Conservation (phyloP, 2,113 vertebrate genomes). For the Malurus cyaneus region DNA sequence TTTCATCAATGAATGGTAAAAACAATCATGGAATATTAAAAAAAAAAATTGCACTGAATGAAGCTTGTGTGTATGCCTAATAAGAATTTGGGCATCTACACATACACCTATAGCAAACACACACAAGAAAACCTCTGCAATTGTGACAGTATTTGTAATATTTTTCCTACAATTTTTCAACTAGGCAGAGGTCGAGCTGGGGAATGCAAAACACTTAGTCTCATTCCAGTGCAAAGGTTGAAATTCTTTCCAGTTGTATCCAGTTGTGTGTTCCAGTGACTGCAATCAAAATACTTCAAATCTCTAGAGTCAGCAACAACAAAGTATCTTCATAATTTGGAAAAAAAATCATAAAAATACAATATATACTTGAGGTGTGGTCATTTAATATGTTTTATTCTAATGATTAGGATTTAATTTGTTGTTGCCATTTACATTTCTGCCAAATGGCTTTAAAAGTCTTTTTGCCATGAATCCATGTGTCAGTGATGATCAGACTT, state of each 20-base stretch:
- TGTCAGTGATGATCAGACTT: constrained; percentile 5
- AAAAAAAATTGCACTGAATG: neutral
- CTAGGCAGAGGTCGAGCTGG: neutral
- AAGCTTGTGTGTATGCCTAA: neutral
- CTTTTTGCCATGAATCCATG: neutral
- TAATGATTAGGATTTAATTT: neutral
- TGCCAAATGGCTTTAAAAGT: constrained; percentile 29
- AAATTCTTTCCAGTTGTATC: neutral
- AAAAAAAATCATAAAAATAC: neutral
- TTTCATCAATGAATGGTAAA: constrained; percentile 3
- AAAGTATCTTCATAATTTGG: neutral
- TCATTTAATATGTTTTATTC: neutral
- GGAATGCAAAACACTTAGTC: neutral
- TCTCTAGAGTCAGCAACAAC: neutral
- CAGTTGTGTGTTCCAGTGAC: neutral
- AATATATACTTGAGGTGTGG: neutral
- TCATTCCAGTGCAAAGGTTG: neutral
- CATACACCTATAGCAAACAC: neutral
- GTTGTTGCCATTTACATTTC: constrained; percentile 7
- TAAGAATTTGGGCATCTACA: neutral
- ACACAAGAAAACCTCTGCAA: neutral
- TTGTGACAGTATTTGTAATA: neutral
- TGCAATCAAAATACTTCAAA: neutral
- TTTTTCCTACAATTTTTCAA: neutral
- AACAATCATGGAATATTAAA: neutral